Base-by-base conservation (phyloP, 2,797 vertebrate genomes). In the Pteropus rufus region DNA sequence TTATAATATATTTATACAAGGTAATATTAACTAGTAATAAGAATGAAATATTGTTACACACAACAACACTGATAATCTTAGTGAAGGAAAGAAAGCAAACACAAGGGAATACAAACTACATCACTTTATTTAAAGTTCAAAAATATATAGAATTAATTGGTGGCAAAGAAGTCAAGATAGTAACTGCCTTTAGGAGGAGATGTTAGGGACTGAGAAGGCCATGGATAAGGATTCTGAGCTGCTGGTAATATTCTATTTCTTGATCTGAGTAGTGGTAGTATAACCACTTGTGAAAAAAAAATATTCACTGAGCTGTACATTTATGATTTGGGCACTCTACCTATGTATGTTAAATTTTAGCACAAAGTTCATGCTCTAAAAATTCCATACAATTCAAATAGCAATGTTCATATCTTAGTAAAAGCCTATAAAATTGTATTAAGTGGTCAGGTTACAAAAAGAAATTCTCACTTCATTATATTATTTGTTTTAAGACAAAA, bases 401-500 rank as follows among this genome's bases (percentile, higher is more conserved):
- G 29, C 41, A 90, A 72, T 58, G 11, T 75, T 80, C 29, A 69
- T 23, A 7, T 72, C 18, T 81, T 85, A 80, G 64, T 21, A 83
- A 67, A 88, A 88, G 34, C 23, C 29, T 34, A 77, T 6, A n/a
- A 91, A 49, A 39, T 83, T 81, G n/a, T 76, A 72, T 82, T 82
- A 72, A 34, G 60, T 56, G 23, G 39, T 65, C 46, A 77, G 14
- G 15, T 67, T 95, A 19, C 23, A 80, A 89, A 82, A 65, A 81
- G 12, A 91, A 88, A 79, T 49, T 34, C 44, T 19, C 34, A 76
- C 1, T 39, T 49, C 31, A 80, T 39, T 41, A 15, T 79, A 89
- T n/a, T 77, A 89, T 64, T 52, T 86, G 23, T 76, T 94, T 95
- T 67, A 91, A 70, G 31, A 52, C 4, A 91, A 70, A 34, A 91